Conservation (phyloP, 2,113 vertebrate species). For the Chamaea fasciata region DNA sequence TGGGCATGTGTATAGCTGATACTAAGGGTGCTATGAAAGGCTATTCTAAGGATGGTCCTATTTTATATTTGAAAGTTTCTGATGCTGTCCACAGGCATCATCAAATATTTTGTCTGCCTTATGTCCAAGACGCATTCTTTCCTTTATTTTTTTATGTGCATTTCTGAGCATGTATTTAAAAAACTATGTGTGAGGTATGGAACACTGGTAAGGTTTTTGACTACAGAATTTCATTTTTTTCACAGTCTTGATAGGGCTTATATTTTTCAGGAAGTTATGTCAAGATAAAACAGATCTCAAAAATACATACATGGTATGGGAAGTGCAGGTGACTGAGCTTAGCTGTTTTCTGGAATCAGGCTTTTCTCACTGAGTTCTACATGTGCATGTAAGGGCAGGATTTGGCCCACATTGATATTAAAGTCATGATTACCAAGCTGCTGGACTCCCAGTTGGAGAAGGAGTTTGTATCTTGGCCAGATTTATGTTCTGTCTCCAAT, state of each 20-base stretch:
- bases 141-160: background rate
- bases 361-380: background rate
- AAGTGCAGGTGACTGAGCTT: background rate
- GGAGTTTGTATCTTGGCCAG: background rate
- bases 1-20: background rate
- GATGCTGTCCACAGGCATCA: background rate
- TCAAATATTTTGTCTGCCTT: background rate
- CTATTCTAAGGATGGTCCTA: background rate
- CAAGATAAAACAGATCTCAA: background rate
- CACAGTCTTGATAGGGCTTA: background rate
- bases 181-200: background rate
- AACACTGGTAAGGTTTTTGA: background rate
- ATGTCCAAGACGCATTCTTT: background rate
- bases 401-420: background rate
- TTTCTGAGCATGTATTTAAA: background rate
- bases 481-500: background rate
- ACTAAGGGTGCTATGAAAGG: fast-evolving
- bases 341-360: background rate
- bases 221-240: background rate
- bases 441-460: background rate
- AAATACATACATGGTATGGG: background rate
- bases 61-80: background rate
- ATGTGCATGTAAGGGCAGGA: background rate
- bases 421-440: background rate
- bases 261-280: background rate